Percentiles rank a stretch among this genome's conserved stretches.
Conservation (phyloP, 2,797 vertebrate species). For the Nyctibius grandis region DNA sequence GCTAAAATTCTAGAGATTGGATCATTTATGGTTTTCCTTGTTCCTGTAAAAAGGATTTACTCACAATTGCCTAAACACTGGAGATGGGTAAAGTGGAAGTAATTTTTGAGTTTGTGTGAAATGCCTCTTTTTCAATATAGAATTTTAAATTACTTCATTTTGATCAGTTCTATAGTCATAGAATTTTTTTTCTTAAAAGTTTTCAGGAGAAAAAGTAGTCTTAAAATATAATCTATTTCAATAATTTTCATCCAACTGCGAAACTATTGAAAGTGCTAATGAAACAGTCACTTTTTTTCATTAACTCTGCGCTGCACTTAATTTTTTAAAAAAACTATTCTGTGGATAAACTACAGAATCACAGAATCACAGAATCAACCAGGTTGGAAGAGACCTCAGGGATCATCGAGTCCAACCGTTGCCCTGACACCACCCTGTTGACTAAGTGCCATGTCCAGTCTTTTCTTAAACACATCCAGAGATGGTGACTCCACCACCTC, state of each 20-base stretch:
- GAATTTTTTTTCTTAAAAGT: neutral
- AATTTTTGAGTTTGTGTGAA: neutral
- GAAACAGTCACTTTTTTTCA: neutral
- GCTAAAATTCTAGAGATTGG: neutral
- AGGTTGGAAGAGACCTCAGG: too few relatives aligned
- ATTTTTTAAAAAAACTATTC: neutral
- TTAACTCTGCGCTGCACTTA: neutral
- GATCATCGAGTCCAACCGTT: too few relatives aligned
- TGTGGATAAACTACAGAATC: neutral
- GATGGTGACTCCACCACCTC: too few relatives aligned
- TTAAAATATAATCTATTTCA: neutral
- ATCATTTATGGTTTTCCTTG: neutral
- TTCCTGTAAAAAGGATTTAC: neutral
- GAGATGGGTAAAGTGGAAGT: neutral
- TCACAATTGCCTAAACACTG: neutral
- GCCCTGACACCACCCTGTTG: too few relatives aligned
- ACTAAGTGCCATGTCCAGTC: too few relatives aligned
- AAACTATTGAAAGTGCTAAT: neutral
- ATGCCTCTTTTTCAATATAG: neutral
- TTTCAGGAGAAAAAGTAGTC: neutral
- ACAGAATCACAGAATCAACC: too few relatives aligned
- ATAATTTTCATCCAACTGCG: neutral
- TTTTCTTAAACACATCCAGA: too few relatives aligned
- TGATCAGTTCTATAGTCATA: neutral
- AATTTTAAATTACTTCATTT: neutral